These are phyloP conservation scores for Grallaria varia DNA, from an alignment of 2,113 vertebrate species.

Conservation along the genomic window DNA sequence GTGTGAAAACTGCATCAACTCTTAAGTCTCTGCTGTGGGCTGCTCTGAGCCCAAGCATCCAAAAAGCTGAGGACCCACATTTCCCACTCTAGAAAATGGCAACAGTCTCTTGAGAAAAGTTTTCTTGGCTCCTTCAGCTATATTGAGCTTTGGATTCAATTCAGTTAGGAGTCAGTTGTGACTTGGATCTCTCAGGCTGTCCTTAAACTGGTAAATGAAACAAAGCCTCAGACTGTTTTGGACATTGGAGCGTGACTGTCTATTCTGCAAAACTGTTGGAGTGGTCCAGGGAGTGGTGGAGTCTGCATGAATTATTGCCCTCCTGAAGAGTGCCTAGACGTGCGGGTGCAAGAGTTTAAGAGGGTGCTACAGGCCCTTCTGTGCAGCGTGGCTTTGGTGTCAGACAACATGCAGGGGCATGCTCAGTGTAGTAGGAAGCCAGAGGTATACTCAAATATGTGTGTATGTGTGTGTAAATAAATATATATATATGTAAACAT, in stretches of 20 bases:
- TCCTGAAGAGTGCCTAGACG: not conserved
- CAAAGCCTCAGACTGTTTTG: not conserved
- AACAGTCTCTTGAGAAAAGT: conserved; percentile 3
- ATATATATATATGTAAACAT: not conserved
- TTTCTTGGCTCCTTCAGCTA: conserved; percentile 26
- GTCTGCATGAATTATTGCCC: not conserved
- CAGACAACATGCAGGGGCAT: rapidly evolving
- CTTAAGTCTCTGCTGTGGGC: not conserved
- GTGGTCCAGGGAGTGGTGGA: not conserved
- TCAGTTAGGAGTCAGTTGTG: not conserved
- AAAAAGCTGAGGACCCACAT: not conserved
- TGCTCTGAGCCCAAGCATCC: not conserved
- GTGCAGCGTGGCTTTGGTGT: not conserved
- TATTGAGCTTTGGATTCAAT: conserved; percentile 18
- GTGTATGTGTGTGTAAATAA: not conserved
- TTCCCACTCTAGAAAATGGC: not conserved
- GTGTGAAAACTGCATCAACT: not conserved
- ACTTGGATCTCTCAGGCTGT: conserved; percentile 32
- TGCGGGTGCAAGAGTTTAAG: rapidly evolving
- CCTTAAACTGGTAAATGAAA: not conserved
- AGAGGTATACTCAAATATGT: not conserved
- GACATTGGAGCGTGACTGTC: not conserved
- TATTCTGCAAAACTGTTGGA: not conserved
- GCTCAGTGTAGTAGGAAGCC: not conserved
- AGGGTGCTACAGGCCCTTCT: not conserved